Evolutionary conservation across 2,888 invertebrate genomes (phyloP).

Genomic region (Orthonevra nobilis): DNA sequence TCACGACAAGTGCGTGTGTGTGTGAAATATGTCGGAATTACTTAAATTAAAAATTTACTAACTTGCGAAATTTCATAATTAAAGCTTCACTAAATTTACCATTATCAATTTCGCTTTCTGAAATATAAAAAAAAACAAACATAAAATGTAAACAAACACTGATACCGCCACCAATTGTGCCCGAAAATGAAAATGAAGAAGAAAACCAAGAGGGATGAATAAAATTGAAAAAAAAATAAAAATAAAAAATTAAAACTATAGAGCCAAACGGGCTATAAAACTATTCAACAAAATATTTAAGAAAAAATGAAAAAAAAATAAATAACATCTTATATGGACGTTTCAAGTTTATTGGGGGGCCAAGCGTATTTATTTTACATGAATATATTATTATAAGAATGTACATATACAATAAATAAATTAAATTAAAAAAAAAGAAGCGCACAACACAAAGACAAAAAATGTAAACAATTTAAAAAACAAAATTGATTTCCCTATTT

Average conservation of each 20-base stretch:
- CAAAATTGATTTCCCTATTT: too few relatives aligned
- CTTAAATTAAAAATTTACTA: too few relatives aligned
- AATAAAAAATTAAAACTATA: conserved; percentile 4
- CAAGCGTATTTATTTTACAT: conserved; percentile 62
- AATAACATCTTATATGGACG: conserved; percentile 40
- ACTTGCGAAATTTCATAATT: too few relatives aligned
- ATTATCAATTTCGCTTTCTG: too few relatives aligned
- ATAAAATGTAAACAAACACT: conserved; percentile 5
- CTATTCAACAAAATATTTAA: not conserved
- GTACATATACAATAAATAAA: conserved; percentile 53
- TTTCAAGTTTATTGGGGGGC: conserved; percentile 66
- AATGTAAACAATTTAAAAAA: too few relatives aligned
- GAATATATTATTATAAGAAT: conserved; percentile 45
- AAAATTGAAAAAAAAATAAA: not conserved
- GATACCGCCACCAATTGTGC: conserved; percentile 47
- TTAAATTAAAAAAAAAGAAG: conserved; percentile 1
- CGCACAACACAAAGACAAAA: conserved; percentile 46
- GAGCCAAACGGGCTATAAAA: not conserved
- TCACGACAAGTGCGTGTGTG: too few relatives aligned
- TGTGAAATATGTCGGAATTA: too few relatives aligned
- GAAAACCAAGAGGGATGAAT: not conserved
- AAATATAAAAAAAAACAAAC: not conserved
- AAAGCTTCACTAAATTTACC: too few relatives aligned
- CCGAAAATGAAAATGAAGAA: conserved; percentile 20
- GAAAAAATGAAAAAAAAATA: conserved; percentile 7